Conservation (phyloP, 2,113 vertebrate species). For the Tachuris rubrigastra region DNA sequence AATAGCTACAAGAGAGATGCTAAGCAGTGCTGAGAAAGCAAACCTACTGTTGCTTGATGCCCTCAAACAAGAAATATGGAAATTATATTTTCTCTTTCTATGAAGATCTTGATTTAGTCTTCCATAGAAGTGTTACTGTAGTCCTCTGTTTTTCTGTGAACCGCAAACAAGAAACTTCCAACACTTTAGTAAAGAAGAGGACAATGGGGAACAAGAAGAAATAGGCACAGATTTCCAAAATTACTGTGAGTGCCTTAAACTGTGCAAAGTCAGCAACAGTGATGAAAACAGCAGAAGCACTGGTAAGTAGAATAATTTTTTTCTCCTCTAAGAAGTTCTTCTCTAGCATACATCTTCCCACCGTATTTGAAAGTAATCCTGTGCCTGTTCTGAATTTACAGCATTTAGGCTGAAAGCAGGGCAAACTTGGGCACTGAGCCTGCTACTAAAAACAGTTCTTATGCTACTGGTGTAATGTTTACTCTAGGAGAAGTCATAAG, state of each 20-base stretch:
- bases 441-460: not conserved
- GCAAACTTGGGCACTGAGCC: not conserved
- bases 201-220: not conserved
- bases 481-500: not conserved
- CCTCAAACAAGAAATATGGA: not conserved
- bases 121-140: not conserved
- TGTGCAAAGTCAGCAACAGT: not conserved
- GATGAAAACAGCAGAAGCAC: not conserved
- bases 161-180: not conserved
- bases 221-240: not conserved
- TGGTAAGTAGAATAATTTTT: conserved; percentile 34
- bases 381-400: not conserved
- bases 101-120: not conserved
- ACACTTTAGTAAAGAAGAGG: not conserved
- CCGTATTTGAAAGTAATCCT: not conserved
- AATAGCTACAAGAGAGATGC: not conserved
- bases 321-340: not conserved
- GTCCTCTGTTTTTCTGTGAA: not conserved
- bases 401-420: not conserved
- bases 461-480: not conserved
- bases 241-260: not conserved
- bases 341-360: not conserved
- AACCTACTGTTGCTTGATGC: not conserved
- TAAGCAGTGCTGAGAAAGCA: not conserved
- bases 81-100: not conserved